Evolutionary conservation across 2,113 vertebrate genomes (phyloP).

Genomic region (Myotis lucifugus): DNA sequence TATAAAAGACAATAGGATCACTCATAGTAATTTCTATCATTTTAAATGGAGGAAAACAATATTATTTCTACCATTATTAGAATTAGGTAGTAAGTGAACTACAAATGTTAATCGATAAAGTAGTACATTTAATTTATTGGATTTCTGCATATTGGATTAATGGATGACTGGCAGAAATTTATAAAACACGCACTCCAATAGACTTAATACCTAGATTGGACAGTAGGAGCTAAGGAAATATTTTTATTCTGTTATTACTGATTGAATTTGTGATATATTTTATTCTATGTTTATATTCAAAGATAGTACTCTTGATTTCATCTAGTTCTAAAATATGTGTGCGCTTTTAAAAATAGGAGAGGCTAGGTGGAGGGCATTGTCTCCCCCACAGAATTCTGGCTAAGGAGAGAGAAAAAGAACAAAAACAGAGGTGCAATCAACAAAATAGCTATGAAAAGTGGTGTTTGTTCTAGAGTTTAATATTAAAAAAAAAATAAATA

Average conservation of each 20-base stretch:
- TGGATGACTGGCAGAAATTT: background rate
- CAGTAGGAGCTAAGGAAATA: background rate
- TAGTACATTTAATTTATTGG: constrained; percentile 34
- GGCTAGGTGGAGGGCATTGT: background rate
- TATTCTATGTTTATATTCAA: constrained; percentile 10
- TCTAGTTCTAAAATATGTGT: background rate
- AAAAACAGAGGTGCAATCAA: background rate
- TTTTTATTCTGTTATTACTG: constrained; percentile 39
- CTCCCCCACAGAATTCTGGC: background rate
- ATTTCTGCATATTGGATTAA: constrained; percentile 47
- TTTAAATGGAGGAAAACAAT: constrained; percentile 58
- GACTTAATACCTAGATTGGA: background rate
- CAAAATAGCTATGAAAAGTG: background rate
- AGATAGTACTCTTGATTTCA: constrained; percentile 18
- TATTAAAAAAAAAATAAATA: too few species aligned
- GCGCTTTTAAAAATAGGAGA: constrained; percentile 8
- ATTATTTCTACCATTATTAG: constrained; percentile 36
- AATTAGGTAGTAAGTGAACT: constrained; percentile 54
- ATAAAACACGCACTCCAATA: background rate
- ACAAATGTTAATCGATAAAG: constrained; percentile 30
- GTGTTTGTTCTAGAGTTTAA: constrained; percentile 25
- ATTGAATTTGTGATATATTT: constrained; percentile 6
- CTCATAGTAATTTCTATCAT: constrained; percentile 54
- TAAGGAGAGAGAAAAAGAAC: background rate
- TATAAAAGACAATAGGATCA: constrained; percentile 43